These are phyloP conservation scores for Oreonectes daqikongensis DNA, from an alignment of 2,797 vertebrate genomes.

Conservation along the genomic window DNA sequence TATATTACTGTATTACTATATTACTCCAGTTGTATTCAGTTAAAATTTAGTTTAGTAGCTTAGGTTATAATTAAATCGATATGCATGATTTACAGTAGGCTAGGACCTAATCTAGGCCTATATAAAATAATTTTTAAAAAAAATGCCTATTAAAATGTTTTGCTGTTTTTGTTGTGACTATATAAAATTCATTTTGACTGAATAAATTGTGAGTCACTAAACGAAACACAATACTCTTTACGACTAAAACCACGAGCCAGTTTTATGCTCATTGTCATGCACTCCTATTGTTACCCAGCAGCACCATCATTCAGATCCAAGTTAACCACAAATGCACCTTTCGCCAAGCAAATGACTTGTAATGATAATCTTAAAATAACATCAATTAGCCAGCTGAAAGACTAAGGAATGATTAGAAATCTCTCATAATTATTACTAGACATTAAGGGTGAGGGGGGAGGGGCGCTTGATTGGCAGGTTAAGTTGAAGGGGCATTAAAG, in stretches of 20 bases:
- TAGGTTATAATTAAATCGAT: not conserved
- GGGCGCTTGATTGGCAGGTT: conserved; percentile 54
- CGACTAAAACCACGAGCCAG: not conserved
- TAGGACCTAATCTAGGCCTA: too few species aligned
- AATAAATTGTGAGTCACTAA: not conserved
- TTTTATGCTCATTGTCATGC: conserved; percentile 12
- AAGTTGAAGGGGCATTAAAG: conserved; percentile 55
- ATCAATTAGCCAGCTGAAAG: conserved; percentile 69
- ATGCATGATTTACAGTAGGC: not conserved
- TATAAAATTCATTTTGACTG: not conserved
- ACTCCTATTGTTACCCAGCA: not conserved
- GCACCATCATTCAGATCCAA: not conserved
- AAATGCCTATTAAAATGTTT: not conserved
- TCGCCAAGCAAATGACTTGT: conserved; percentile 12
- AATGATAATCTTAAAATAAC: conserved; percentile 76
- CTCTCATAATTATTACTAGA: conserved; percentile 48
- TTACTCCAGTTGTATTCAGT: too few species aligned
- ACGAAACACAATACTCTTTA: not conserved
- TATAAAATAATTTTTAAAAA: too few species aligned
- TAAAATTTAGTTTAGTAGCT: not conserved
- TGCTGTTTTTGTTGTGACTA: not conserved
- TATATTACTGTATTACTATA: too few species aligned
- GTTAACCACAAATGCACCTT: conserved; percentile 27
- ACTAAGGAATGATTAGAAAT: conserved; percentile 55
- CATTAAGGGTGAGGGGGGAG: conserved; percentile 52